Base-by-base conservation (phyloP, 2,888 invertebrate genomes). In the Heliconius cydno region DNA sequence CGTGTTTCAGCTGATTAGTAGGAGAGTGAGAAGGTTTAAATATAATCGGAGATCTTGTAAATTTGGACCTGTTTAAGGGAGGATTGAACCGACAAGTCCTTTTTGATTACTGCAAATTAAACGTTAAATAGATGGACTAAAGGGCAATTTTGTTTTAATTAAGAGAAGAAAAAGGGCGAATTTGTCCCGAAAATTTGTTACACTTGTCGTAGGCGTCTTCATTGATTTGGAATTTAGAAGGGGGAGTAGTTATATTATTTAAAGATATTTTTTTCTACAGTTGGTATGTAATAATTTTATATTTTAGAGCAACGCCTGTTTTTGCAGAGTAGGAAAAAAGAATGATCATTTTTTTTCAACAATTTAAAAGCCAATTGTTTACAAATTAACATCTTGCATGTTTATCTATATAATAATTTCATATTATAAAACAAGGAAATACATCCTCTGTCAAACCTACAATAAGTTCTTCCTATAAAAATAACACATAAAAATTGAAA, bases 71-170 rank as follows among this genome's bases (percentile, higher is more conserved):
- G 34, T 77, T 78, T 72, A 22, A 22, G 22, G 57, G 80, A 30
- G 77, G 82, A 78, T 76, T 75, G 80, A 85, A 86, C 87, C 86
- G 86, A 85, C 85, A 85, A 84, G 85, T 73, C 80, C 81, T 78
- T 86, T 84, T 86, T 79, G 71, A 88, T 89, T 87, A 87, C 84
- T 82, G 89, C 85, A 93, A 92, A 91, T 88, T 85, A 88, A 88
- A 90, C 92, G 89, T 89, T 93, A 88, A 87, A 83, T 82, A 80
- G 82, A 84, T 38, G 88, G 84, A 86, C 89, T 91, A 91, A 89
- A 90, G 91, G 88, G 82, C 87, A 88, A 92, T 92, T 92, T 91
- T 80, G 78, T 81, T 66, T 77, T 89, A 88, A 92, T 91, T 89
- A 86, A 85, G 57, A 80, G 34, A 67, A 81, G 67, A 30, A 67